Evolutionary conservation across 2,113 vertebrate genomes (phyloP), one percentile per base, ranked within the genome.

Genomic region (Leptobrachium leishanense): DNA sequence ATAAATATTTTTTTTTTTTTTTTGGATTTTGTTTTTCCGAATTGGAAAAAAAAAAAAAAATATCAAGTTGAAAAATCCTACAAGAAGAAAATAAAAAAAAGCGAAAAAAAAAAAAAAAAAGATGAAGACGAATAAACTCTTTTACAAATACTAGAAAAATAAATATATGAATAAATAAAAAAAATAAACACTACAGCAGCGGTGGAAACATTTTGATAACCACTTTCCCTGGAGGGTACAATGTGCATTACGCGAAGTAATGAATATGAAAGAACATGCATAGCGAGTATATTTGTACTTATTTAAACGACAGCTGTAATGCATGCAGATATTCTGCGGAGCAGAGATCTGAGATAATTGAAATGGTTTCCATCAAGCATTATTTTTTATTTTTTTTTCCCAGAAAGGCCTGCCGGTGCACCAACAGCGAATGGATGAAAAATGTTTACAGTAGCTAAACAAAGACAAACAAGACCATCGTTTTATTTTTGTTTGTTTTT

Each of bases 271-370:
- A 85, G 79, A 81, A 86, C 85, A 86, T 83, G 85, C 84, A 88
- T 83, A 82, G 59, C 81, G 86, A 86, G 84, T 79, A 85, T 79
- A 88, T 91, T 91, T 91, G 89, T 92, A 89, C 80, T 84, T 85
- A 93, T 81, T 88, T 91, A 90, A 88, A 87, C 90, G 88, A 83
- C 85, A 90, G 92, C 86, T 89, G 87, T 85, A 90, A 89, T 93
- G 93, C 93, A 94, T 94, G 93, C 92, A 90, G 88, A 89, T 91
- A 91, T 92, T 92, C 86, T 93, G 93, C 91, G 90, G 87, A 93
- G 83, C 88, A 90, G 90, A 93, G 90, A 88, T 90, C 86, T 87
- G 85, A 68, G 20, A 74, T 74, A 67, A 74, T 74, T 81, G 50
- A 81, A 68, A 54, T 46, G 55, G 53, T 74, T 81, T 68, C 71